Evolutionary conservation across 1,140 invertebrate genomes (phyloP).

Genomic region (Drosophila varians): DNA sequence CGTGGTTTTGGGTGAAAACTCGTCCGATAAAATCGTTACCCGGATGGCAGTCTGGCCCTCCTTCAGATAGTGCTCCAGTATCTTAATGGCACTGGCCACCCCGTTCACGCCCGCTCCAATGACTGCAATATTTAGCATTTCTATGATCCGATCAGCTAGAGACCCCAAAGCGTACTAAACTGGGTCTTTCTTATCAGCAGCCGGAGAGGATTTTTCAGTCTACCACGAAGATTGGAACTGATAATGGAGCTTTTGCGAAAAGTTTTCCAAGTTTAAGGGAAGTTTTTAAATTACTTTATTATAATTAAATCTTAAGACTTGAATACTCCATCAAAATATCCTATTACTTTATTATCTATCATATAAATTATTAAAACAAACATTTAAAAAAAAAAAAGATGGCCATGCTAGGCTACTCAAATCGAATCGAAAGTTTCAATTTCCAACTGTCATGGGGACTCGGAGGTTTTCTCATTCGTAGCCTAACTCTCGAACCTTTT

Average conservation of each 20-base stretch:
- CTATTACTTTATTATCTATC: no score
- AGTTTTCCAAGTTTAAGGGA: background rate
- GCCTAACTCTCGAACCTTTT: conserved; percentile 35
- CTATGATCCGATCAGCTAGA: conserved; percentile 20
- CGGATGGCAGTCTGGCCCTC: conserved; percentile 46
- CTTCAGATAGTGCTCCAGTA: conserved; percentile 64
- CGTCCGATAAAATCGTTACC: conserved; percentile 88
- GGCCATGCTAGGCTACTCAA: background rate
- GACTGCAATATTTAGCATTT: conserved; percentile 68
- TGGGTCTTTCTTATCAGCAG: conserved; percentile 7
- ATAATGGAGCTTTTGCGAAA: conserved; percentile 22
- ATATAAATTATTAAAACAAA: no score
- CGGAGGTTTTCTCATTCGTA: conserved; percentile 42
- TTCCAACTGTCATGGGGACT: background rate
- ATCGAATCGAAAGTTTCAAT: background rate
- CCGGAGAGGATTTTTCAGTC: background rate
- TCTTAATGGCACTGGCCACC: conserved; percentile 78
- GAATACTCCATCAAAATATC: no score
- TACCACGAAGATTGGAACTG: background rate
- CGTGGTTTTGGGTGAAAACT: conserved; percentile 89
- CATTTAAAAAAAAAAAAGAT: background rate
- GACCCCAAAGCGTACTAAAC: conserved; percentile 6
- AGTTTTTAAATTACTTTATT: no score
- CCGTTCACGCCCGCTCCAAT: conserved; percentile 82
- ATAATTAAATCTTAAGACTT: no score